Evolutionary conservation across 2,888 invertebrate species (phyloP).

Genomic region (Tenthredo amoena): DNA sequence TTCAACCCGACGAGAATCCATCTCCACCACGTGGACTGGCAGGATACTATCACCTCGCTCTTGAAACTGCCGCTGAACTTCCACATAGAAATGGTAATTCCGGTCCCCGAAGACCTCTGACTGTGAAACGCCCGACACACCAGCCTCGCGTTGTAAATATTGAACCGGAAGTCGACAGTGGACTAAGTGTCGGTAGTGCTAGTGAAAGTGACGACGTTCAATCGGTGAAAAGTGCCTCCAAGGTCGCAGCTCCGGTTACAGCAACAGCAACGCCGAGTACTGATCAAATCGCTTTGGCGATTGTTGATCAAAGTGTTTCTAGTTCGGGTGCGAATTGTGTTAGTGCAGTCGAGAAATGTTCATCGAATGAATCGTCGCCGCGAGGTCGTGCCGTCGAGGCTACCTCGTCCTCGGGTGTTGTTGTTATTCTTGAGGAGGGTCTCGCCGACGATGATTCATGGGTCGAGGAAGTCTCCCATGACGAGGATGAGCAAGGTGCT

Average conservation of each 20-base stretch:
- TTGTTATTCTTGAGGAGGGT: slow-evolving; percentile 90
- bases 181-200: slow-evolving; percentile 73
- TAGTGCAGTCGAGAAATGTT: slow-evolving; percentile 55
- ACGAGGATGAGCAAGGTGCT: slow-evolving; percentile 84
- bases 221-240: slow-evolving; percentile 66
- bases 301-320: slow-evolving; percentile 54
- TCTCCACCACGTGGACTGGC: slow-evolving; percentile 80
- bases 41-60: slow-evolving; percentile 77
- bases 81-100: slow-evolving; percentile 64
- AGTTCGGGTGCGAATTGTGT: slow-evolving; percentile 56
- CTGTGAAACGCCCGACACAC: slow-evolving; percentile 68
- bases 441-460: slow-evolving; percentile 94
- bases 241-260: neutral
- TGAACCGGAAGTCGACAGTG: slow-evolving; percentile 72
- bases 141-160: slow-evolving; percentile 54
- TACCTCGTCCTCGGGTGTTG: slow-evolving; percentile 78
- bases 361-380: slow-evolving; percentile 58
- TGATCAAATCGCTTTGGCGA: slow-evolving; percentile 56
- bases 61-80: slow-evolving; percentile 69
- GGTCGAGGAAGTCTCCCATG: slow-evolving; percentile 93
- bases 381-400: slow-evolving; percentile 45
- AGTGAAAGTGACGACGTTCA: slow-evolving; percentile 75
- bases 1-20: slow-evolving; percentile 80
- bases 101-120: slow-evolving; percentile 70
- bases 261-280: neutral